Evolutionary conservation across 2,113 vertebrate species (phyloP).

Genomic region (Suricata suricatta): DNA sequence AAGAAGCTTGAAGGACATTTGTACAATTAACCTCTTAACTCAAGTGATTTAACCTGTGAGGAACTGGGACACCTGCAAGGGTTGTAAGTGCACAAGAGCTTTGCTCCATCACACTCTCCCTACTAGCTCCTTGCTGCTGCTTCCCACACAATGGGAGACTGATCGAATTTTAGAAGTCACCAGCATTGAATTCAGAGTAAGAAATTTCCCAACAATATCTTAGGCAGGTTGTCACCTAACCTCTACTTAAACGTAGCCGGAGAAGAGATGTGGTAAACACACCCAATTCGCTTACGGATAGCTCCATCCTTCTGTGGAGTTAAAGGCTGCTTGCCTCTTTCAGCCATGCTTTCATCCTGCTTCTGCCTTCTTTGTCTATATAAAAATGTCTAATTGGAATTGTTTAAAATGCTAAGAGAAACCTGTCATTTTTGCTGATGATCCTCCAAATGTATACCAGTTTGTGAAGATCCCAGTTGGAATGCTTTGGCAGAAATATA

Average conservation of each 20-base stretch:
- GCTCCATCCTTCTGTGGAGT: not conserved
- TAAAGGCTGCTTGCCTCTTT: not conserved
- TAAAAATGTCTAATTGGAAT: not conserved
- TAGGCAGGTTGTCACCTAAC: not conserved
- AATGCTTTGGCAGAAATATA: not conserved
- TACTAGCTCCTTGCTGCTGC: too few relatives aligned
- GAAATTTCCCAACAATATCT: not conserved
- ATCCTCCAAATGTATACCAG: not conserved
- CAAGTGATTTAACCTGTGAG: too few relatives aligned
- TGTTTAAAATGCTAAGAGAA: not conserved
- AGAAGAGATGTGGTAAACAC: not conserved
- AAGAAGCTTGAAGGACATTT: too few relatives aligned
- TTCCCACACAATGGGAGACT: not conserved
- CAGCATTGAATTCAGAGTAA: not conserved
- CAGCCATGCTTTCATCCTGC: conserved; percentile 15
- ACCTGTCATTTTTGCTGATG: not conserved
- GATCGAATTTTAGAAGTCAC: not conserved
- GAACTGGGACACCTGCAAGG: too few relatives aligned
- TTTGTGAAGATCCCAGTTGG: not conserved
- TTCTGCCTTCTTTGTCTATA: not conserved
- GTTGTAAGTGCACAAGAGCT: too few relatives aligned
- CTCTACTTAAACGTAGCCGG: not conserved
- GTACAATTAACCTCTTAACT: too few relatives aligned
- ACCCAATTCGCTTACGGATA: not conserved
- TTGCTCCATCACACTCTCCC: too few relatives aligned